Evolutionary conservation across 2,797 vertebrate genomes (phyloP).

Genomic region (Enteromius trimaculatus): DNA sequence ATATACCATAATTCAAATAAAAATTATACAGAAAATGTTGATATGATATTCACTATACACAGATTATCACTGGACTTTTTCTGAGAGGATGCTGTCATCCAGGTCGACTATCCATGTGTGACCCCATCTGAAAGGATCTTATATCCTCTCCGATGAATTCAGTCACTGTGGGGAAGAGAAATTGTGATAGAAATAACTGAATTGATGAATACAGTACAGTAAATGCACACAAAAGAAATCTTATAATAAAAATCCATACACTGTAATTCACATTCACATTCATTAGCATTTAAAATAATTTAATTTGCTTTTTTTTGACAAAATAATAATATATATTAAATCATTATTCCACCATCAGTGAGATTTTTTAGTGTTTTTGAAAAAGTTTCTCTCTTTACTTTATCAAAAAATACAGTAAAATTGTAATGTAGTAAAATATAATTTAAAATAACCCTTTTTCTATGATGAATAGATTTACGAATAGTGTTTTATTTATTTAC

Average conservation of each 20-base stretch:
- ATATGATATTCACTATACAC: constrained; percentile 56
- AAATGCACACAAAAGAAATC: neutral
- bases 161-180: constrained; percentile 77
- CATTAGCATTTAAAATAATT: neutral
- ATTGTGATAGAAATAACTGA: neutral
- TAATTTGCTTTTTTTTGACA: neutral
- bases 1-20: constrained; percentile 63
- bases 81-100: constrained; percentile 65
- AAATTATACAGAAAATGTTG: constrained; percentile 56
- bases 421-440: neutral
- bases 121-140: constrained; percentile 79
- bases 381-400: neutral
- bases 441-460: neutral
- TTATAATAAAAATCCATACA: neutral
- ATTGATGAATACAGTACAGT: neutral
- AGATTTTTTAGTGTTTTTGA: neutral
- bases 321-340: neutral
- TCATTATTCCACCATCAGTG: neutral
- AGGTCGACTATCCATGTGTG: constrained; percentile 79
- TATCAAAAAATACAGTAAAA: neutral
- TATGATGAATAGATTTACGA: neutral
- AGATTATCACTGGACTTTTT: constrained; percentile 43
- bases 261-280: neutral
- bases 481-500: neutral
- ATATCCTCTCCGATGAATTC: constrained; percentile 93